Percentiles rank a stretch among this genome's conserved stretches.
Conservation (phyloP, 2,888 invertebrate genomes). For the Drosophila dives region DNA sequence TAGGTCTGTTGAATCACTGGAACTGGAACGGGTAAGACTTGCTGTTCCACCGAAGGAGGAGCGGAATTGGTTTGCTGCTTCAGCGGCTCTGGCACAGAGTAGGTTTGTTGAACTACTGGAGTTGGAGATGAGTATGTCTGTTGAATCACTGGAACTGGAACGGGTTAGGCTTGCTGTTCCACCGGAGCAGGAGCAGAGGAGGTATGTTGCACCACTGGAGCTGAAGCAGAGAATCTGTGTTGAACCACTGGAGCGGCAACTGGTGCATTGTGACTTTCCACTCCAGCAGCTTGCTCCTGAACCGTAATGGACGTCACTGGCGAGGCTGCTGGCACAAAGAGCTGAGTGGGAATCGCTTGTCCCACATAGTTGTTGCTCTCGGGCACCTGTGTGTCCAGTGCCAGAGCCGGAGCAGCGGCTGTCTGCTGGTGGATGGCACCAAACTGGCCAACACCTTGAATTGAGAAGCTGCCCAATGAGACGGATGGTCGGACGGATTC, state of each 20-base stretch:
- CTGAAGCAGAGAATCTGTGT: neutral
- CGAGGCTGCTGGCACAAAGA: conserved; percentile 34
- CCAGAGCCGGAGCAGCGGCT: conserved; percentile 1
- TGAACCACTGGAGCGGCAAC: conserved; percentile 25
- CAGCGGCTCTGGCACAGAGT: neutral
- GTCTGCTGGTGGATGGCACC: conserved; percentile 25
- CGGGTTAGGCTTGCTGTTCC: neutral
- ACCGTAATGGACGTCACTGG: conserved; percentile 36
- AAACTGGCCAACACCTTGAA: conserved; percentile 48
- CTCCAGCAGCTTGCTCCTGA: conserved; percentile 31
- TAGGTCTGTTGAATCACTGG: neutral
- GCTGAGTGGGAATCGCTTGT: conserved; percentile 40
- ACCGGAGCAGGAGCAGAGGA: neutral
- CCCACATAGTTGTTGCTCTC: conserved; percentile 38
- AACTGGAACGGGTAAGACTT: neutral
- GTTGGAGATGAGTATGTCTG: neutral
- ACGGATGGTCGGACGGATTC: conserved; percentile 74
- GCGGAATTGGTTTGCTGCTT: neutral
- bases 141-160: neutral
- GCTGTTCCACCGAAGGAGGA: neutral
- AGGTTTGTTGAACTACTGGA: neutral
- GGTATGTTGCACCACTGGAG: neutral
- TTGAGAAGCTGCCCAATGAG: conserved; percentile 70
- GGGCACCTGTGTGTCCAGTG: conserved; percentile 39
- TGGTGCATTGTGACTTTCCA: conserved; percentile 29